A percentile compares a stretch with the other conserved stretches of the same genome.
Conservation (phyloP, 2,113 vertebrate genomes). For the Oenanthe melanoleuca region DNA sequence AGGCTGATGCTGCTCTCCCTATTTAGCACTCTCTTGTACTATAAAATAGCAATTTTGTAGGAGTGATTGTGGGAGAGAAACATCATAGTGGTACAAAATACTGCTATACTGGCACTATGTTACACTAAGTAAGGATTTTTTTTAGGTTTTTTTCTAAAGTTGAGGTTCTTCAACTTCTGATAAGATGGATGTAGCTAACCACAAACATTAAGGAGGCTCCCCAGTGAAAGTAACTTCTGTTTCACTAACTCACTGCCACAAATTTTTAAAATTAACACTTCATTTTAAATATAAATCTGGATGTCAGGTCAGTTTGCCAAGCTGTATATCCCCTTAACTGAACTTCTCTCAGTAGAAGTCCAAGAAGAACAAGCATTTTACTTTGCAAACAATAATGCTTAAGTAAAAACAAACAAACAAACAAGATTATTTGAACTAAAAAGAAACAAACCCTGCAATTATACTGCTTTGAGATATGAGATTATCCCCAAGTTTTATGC, state of each 20-base stretch:
- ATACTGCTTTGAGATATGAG: constrained; percentile 13
- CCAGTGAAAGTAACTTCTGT: neutral
- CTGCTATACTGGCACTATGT: neutral
- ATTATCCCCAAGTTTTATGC: constrained; percentile 38
- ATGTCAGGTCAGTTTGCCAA: constrained; percentile 29
- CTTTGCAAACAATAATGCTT: constrained; percentile 8
- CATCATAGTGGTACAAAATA: constrained; percentile 37
- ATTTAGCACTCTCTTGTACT: neutral
- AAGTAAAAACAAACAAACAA: neutral
- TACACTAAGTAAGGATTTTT: neutral
- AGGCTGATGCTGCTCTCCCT: neutral
- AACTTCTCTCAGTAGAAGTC: constrained; percentile 30
- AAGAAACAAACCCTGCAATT: constrained; percentile 6
- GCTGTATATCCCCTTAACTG: constrained; percentile 39
- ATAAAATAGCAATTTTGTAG: neutral
- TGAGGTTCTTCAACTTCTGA: constrained; percentile 19
- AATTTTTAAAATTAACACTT: neutral
- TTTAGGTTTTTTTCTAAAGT: neutral
- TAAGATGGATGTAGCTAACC: neutral
- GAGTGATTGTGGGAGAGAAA: neutral
- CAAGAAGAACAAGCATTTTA: neutral
- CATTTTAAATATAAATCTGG: neutral
- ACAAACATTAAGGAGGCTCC: neutral
- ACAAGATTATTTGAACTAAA: constrained; percentile 4
- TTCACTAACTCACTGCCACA: neutral